Conservation (phyloP, 2,797 vertebrate species). For the Galaxias olidus region DNA sequence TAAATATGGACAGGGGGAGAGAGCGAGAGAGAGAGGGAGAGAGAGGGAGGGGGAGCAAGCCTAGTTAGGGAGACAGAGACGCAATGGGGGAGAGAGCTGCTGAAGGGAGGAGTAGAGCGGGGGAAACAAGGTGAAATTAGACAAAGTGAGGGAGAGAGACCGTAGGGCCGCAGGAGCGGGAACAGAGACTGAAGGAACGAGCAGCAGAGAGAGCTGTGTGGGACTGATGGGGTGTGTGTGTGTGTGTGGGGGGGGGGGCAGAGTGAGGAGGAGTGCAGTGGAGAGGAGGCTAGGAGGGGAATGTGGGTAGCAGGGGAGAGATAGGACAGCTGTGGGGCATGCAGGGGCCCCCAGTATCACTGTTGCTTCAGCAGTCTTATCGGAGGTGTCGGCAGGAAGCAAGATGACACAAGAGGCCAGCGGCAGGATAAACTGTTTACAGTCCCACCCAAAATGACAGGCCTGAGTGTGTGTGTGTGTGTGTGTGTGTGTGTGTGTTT, state of each 20-base stretch:
- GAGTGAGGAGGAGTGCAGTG: background rate
- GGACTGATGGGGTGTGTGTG: background rate
- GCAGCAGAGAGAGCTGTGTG: background rate
- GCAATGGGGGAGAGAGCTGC: too few species aligned
- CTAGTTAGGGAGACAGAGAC: too few species aligned
- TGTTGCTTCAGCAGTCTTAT: background rate
- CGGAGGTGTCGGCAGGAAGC: background rate
- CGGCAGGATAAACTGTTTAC: background rate
- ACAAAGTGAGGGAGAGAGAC: background rate
- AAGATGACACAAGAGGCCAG: background rate
- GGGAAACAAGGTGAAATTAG: background rate
- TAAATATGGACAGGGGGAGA: background rate
- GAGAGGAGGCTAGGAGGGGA: background rate
- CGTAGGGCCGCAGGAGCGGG: background rate
- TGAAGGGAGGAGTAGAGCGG: background rate
- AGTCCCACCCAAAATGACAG: background rate
- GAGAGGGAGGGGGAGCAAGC: background rate
- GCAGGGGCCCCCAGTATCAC: background rate
- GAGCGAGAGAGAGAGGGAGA: background rate
- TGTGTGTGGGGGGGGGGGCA: background rate
- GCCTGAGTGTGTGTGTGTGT: background rate
- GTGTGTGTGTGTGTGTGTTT: too few species aligned
- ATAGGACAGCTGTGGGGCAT: background rate
- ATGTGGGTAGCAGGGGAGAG: background rate
- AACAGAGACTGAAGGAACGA: background rate